Evolutionary conservation across 2,113 vertebrate genomes (phyloP).

Genomic region (Dipodomys stephensi): DNA sequence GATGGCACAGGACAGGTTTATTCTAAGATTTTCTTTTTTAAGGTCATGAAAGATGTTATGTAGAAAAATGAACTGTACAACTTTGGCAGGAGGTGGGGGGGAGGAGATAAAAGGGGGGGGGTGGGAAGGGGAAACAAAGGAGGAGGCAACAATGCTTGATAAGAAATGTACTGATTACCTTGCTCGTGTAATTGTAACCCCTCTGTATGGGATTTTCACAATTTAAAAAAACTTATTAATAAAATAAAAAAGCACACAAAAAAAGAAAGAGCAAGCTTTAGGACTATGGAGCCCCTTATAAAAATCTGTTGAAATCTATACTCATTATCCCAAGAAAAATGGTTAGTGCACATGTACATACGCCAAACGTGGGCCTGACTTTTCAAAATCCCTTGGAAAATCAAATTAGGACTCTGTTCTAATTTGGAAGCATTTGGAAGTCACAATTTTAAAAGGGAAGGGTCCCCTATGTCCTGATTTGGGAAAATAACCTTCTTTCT

Average conservation of each 20-base stretch:
- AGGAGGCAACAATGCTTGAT: too few species aligned
- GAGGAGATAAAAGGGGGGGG: too few species aligned
- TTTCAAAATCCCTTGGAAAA: not conserved
- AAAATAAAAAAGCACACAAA: too few species aligned
- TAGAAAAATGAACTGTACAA: too few species aligned
- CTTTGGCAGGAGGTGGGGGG: too few species aligned
- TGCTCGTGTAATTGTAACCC: too few species aligned
- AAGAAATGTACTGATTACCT: too few species aligned
- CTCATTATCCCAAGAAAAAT: not conserved
- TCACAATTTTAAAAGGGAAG: not conserved
- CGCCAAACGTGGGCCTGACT: not conserved
- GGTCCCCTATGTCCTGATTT: not conserved
- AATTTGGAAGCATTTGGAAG: not conserved
- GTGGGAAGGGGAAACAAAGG: too few species aligned
- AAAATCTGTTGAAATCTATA: not conserved
- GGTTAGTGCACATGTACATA: accelerated
- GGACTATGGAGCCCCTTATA: not conserved
- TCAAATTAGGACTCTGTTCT: not conserved
- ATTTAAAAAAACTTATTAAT: too few species aligned
- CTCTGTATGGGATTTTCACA: too few species aligned
- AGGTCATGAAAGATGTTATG: not conserved
- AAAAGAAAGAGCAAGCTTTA: not conserved
- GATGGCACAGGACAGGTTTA: not conserved
- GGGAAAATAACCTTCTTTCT: not conserved
- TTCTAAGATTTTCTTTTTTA: not conserved